Base-by-base conservation (phyloP, 35 echinoderm and acorn worm genomes). In the Apostichopus californicus region DNA sequence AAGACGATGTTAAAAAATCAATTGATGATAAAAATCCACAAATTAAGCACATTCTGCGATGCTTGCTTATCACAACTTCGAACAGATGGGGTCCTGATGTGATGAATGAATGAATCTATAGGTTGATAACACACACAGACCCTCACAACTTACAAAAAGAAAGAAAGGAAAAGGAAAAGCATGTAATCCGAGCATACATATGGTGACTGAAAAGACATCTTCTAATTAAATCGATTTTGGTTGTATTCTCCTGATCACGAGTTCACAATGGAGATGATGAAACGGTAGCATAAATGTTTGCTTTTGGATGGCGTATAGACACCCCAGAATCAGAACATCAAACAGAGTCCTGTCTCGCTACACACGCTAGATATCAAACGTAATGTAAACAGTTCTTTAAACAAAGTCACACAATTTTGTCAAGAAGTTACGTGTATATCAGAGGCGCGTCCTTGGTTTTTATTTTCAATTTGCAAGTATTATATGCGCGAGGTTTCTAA, bases 151-250 rank as follows among this genome's bases (percentile, higher is more conserved):
- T 46, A 46, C 34, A 46, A 46, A 46, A 46, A 46, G 34, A 46
- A 46, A 46, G 34, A 46, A 46, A 46, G 34, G 5, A 17, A 65
- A 12, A 8, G 72, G 63, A 28, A 28, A 18, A 89, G 24, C 77
- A 72, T 25, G 24, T 28, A 66, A 28, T 23, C 28, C 4, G 63
- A 66, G 34, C 34, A 72, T 64, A 73, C 61, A 73, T 72, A 73
- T 23, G 57, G 13, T 73, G 9, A n/a, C 15, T 15, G 23, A 72
- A 89, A 89, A 89, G 86, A 72, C 86, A 89, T 89, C 86, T 72
- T 89, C 61, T 66, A 89, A 89, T 89, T 89, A 66, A 89, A 89
- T 89, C 86, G 86, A 89, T 89, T 89, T 89, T 59, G 5, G 55
- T 55, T 85, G 26, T 58, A 85, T 59, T 56, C 5, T 85, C 81